These are phyloP conservation scores for Chirona hameri DNA, from an alignment of 2,888 invertebrate genomes.

Conservation along the genomic window DNA sequence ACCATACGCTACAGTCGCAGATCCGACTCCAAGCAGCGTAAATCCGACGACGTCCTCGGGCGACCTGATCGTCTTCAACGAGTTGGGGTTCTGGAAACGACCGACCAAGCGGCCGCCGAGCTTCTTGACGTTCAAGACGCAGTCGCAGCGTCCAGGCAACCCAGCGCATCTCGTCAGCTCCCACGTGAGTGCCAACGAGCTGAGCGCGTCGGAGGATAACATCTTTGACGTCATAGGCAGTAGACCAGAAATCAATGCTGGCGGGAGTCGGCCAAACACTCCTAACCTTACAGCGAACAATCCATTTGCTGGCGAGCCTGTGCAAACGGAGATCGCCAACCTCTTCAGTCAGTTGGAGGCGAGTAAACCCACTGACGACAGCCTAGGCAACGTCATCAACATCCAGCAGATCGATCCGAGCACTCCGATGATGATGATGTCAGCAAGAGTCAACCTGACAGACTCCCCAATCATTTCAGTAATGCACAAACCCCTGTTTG, in stretches of 20 bases:
- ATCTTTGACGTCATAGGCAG: neutral
- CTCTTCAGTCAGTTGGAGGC: neutral
- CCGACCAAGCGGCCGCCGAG: neutral
- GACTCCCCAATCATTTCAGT: neutral
- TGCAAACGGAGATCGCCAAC: neutral
- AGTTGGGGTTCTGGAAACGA: slow-evolving; percentile 4
- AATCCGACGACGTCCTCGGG: neutral
- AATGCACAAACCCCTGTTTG: neutral
- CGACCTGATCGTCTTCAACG: neutral
- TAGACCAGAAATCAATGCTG: no score
- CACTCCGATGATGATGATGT: slow-evolving; percentile 14
- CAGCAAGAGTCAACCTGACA: neutral
- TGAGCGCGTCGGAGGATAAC: neutral
- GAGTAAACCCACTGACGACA: neutral
- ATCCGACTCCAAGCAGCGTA: neutral
- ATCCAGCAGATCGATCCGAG: slow-evolving; percentile 8
- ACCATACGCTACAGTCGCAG: no score
- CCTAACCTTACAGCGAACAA: neutral
- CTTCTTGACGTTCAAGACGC: neutral
- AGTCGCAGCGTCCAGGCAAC: neutral
- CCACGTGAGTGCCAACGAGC: neutral
- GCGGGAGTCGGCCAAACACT: no score
- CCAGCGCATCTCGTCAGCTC: neutral
- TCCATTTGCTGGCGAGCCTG: neutral
- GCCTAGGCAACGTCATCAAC: neutral